Conservation (phyloP, 2,888 invertebrate genomes). For the Cataglyphis albicans region DNA sequence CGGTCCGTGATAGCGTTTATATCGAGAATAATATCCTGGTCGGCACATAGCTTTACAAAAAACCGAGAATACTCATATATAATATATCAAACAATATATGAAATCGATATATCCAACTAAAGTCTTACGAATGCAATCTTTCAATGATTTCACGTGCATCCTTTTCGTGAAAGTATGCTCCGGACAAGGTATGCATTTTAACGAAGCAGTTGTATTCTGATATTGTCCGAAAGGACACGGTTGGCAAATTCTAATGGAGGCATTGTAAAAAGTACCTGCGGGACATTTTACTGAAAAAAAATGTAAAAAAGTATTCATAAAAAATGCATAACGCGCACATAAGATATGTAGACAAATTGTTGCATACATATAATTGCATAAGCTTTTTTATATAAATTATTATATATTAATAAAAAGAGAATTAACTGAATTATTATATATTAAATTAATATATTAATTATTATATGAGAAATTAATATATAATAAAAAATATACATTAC, state of each 20-base stretch:
- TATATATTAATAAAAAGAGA: background rate
- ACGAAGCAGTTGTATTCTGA: conserved; percentile 87
- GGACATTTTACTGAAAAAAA: conserved; percentile 88
- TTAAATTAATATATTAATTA: background rate
- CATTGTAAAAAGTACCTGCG: conserved; percentile 89
- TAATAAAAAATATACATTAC: background rate
- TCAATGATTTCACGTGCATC: conserved; percentile 85
- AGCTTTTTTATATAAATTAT: background rate
- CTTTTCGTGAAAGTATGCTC: conserved; percentile 87
- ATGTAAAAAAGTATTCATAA: conserved; percentile 23
- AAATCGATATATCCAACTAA: background rate
- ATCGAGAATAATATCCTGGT: conserved; percentile 86
- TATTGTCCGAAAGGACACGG: conserved; percentile 89
- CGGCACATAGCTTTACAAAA: conserved; percentile 87
- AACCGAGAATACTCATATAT: background rate
- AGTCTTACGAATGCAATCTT: conserved; percentile 88
- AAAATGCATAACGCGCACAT: background rate
- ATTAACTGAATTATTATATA: background rate
- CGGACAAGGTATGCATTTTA: conserved; percentile 88
- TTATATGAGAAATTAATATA: background rate
- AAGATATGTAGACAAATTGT: background rate
- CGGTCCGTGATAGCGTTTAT: conserved; percentile 82
- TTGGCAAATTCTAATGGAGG: conserved; percentile 87
- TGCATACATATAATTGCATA: background rate
- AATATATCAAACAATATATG: background rate